Conservation (phyloP, 2,888 invertebrate species). For the Euplexia lucipara region DNA sequence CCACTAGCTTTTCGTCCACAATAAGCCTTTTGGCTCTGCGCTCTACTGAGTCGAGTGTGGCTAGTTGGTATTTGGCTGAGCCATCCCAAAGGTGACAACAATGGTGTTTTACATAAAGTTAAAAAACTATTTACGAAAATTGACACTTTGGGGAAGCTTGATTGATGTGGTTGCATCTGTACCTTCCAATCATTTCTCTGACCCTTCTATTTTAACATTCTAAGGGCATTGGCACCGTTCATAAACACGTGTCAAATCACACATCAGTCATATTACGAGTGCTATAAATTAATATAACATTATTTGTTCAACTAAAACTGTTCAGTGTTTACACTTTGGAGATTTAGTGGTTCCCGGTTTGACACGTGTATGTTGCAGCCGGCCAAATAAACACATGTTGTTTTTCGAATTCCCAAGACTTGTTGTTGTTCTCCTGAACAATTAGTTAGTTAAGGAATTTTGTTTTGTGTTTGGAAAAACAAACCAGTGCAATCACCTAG, state of each 20-base stretch:
- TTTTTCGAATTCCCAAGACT: not conserved
- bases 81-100: no score
- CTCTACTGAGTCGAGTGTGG: no score
- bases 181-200: not conserved
- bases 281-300: slow-evolving; percentile 46
- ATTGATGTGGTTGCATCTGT: no score
- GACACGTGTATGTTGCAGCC: slow-evolving; percentile 32
- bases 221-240: slow-evolving; percentile 36
- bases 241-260: slow-evolving; percentile 7
- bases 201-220: not conserved
- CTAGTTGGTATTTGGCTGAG: no score
- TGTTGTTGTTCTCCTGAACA: not conserved
- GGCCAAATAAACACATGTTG: slow-evolving; percentile 43
- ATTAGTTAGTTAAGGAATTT: not conserved
- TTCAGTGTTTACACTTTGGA: slow-evolving; percentile 38
- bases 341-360: slow-evolving; percentile 45
- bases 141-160: no score
- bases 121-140: no score
- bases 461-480: not conserved
- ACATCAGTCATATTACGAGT: not conserved
- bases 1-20: no score
- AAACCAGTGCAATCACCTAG: not conserved
- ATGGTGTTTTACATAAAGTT: no score
- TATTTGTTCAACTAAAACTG: slow-evolving; percentile 55
- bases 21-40: no score